These are phyloP conservation scores for Cephonodes hylas DNA, from an alignment of 2,888 invertebrate species.

Conservation along the genomic window DNA sequence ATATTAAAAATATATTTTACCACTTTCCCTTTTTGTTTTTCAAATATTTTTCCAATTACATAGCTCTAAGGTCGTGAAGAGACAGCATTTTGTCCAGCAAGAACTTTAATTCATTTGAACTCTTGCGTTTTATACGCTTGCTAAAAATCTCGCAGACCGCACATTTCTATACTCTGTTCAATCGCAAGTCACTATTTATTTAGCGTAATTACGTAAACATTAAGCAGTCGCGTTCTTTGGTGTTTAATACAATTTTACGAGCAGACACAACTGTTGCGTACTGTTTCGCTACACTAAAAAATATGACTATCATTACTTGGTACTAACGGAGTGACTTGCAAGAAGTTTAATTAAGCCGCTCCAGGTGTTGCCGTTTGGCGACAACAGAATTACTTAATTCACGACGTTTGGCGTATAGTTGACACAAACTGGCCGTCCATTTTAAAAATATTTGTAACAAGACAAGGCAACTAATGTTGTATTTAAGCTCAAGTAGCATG, in stretches of 20 bases:
- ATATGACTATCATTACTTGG: not conserved
- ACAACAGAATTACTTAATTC: not conserved
- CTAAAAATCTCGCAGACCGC: too few species aligned
- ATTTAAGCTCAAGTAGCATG: too few species aligned
- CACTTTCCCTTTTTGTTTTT: too few species aligned
- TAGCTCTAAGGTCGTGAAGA: too few species aligned
- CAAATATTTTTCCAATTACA: too few species aligned
- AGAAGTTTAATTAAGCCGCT: not conserved
- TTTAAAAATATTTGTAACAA: too few species aligned
- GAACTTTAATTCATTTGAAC: too few species aligned
- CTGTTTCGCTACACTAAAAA: conserved; percentile 7
- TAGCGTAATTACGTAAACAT: not conserved
- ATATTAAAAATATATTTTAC: too few species aligned
- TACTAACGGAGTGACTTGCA: not conserved
- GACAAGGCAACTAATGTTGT: too few species aligned
- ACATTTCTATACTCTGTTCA: not conserved
- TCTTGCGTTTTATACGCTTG: too few species aligned
- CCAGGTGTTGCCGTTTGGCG: not conserved
- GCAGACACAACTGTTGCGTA: conserved; percentile 16
- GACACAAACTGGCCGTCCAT: too few species aligned
- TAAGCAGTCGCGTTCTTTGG: not conserved
- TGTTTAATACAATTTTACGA: conserved; percentile 18
- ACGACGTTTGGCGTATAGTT: too few species aligned
- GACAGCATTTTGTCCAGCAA: not conserved
- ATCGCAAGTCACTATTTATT: conserved; percentile 4